Evolutionary conservation across 2,113 vertebrate species (phyloP), one percentile per base, ranked within the genome.

Genomic region (Ctenomys sociabilis): DNA sequence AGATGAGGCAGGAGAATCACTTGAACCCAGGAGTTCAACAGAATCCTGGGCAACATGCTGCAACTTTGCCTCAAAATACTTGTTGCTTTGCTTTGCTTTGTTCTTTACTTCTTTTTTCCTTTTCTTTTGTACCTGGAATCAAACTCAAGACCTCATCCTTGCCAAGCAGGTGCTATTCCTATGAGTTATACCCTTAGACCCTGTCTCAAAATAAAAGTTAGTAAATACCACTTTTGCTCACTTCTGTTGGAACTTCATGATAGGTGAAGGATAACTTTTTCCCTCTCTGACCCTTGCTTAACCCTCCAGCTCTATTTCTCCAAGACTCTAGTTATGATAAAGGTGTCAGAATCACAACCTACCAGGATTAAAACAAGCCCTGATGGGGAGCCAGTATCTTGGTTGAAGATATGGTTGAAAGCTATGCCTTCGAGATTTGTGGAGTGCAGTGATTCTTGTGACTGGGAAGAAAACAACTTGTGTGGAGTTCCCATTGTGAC

Each of bases 401-500:
- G 11, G 1, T 19, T 28, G 7, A 32, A 9, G 7, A 32, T n/a
- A 28, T 52, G 16, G 11, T 3, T 1, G 54, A 40, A 7, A 78
- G 54, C 63, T 22, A 0, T 1, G 0, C 7, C 70, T 68, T 13
- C 16, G 32, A 72, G 61, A 14, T 2, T 5, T 35, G 72, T 26
- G 61, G 61, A 63, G 61, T 63, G 61, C 30, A 5, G 43, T 32
- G 24, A 1, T 85, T 54, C 49, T 49, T 30, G 63, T 77, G 40
- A 40, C 43, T 16, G 6, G 19, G 52, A 16, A 0, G 45, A 52
- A 30, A 45, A 19, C 5, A 45, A 0, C 12, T 52, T 45, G 45
- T 49, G 0, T 10, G 35, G 73, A 6, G 52, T 43, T 52, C 72
- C 49, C 0, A 0, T 0, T 2, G 0, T n/a, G 54, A 52, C 49